These are phyloP conservation scores for Arrhamphus sclerolepis DNA, from an alignment of 2,797 vertebrate genomes.

Conservation along the genomic window DNA sequence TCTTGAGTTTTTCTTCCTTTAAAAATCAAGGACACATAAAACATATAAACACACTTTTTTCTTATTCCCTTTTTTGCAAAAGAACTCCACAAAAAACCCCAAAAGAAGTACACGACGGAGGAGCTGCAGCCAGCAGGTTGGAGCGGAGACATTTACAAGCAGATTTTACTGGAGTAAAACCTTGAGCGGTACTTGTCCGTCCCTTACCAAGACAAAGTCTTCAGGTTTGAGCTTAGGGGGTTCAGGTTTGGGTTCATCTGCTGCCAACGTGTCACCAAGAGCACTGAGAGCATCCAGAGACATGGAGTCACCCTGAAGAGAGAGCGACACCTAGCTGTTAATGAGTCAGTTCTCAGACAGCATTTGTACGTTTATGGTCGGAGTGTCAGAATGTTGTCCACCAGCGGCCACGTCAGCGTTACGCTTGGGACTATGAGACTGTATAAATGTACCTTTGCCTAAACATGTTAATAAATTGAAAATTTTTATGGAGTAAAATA, in stretches of 20 bases:
- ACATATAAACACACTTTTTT: neutral
- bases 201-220: conserved; percentile 74
- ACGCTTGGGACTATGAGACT: no score
- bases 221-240: conserved; percentile 70
- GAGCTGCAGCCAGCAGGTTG: no score
- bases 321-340: neutral
- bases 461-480: no score
- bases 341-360: neutral
- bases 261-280: conserved; percentile 60
- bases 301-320: conserved; percentile 51
- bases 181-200: neutral
- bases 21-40: neutral
- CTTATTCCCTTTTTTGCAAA: neutral
- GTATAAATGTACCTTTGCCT: no score
- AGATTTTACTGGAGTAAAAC: neutral
- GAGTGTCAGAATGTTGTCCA: no score
- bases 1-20: conserved; percentile 65
- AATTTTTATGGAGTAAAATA: no score
- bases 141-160: neutral
- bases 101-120: no score
- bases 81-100: neutral
- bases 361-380: no score
- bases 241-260: conserved; percentile 60
- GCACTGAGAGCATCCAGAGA: conserved; percentile 71
- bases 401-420: no score